Base-by-base conservation (phyloP, 2,113 vertebrate species). In the Eretmochelys imbricata region DNA sequence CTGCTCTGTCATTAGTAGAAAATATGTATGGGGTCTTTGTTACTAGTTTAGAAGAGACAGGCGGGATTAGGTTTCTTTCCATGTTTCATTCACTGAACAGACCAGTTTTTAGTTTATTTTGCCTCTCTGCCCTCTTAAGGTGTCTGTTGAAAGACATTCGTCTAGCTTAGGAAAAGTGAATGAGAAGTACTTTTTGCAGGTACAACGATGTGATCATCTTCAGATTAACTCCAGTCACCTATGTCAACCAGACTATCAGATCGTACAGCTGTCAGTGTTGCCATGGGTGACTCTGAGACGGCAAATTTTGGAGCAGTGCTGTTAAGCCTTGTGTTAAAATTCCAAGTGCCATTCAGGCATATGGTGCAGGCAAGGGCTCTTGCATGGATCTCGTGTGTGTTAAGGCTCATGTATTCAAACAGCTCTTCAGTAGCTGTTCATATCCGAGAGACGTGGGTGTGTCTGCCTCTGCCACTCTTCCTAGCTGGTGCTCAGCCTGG, bases 211-310 rank as follows among this genome's bases (percentile, higher is more conserved):
- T 20, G 65, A 69, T 19, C 8, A 13, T n/a, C 65, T 19, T n/a
- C 65, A 69, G 17, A 19, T n/a, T 35, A 9, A 35, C 17, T 8
- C 14, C 35, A n/a, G 5, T 19, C 16, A 19, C 16, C 35, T 19
- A 7, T 35, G 65, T 31, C 65, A 69, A 20, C 8, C 16, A n/a
- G 62, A 35, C 65, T 9, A 17, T n/a, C 35, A 9, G 51, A 75
- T 17, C 5, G 12, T 42, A 85, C 48, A 82, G 86, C 48, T 38
- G 65, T 57, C 72, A 27, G 25, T 87, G 76, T 84, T 91, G 53
- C 87, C 89, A n/a, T 1, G 0, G 49, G 27, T 89, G 69, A 84
- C 0, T 29, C 11, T 6, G 1, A 29, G 50, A 31, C 25, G 3
- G 49, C 12, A 5, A 42, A 0, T 38, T 9, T 9, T 38, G 51